A percentile compares a stretch with the other conserved stretches of the same genome.
These are phyloP conservation scores for Periparus ater DNA, from an alignment of 2,797 vertebrate species.

Conservation along the genomic window DNA sequence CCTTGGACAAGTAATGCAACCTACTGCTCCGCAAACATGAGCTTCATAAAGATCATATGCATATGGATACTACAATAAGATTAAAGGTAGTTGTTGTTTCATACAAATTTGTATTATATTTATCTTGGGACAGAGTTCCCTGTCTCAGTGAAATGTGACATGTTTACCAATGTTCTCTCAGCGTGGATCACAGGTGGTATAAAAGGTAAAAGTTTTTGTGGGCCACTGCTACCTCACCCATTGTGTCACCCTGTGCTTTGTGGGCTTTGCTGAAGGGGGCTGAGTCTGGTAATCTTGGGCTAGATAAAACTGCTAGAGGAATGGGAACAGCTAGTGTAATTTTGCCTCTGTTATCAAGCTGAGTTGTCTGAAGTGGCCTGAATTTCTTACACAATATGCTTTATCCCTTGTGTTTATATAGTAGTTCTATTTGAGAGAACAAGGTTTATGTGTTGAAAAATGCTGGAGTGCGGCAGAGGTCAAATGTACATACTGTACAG, in stretches of 20 bases:
- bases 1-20: background rate
- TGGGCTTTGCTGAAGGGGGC: background rate
- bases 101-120: background rate
- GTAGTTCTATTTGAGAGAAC: conserved; percentile 58
- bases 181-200: background rate
- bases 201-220: background rate
- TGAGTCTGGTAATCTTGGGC: background rate
- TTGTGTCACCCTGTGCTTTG: background rate
- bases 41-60: background rate
- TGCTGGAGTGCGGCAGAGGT: background rate
- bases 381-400: conserved; percentile 51
- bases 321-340: conserved; percentile 23
- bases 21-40: background rate
- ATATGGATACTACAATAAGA: background rate
- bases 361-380: conserved; percentile 50
- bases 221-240: background rate
- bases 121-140: background rate
- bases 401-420: conserved; percentile 51
- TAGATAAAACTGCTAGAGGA: background rate
- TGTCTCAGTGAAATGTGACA: background rate
- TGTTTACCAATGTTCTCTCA: background rate
- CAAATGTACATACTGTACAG: conserved; percentile 42
- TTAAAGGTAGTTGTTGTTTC: background rate
- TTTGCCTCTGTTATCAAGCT: conserved; percentile 54
- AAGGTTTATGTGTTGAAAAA: conserved; percentile 57